Base-by-base conservation (phyloP, 2,113 vertebrate genomes). In the Cyprinodon variegatus region DNA sequence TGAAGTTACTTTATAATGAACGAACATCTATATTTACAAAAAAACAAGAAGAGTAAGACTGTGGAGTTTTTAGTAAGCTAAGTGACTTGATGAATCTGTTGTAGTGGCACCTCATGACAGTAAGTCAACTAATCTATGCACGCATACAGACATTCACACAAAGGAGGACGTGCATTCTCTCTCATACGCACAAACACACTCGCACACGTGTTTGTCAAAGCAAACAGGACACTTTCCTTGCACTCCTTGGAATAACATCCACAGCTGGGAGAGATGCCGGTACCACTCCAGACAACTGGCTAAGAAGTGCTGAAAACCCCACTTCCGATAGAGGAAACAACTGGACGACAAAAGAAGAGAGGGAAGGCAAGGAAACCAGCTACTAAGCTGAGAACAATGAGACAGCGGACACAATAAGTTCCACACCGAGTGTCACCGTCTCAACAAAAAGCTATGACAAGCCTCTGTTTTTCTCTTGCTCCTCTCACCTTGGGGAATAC, bases 251-350 rank as follows among this genome's bases (percentile, higher is more conserved):
- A 87, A 89, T 87, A 86, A 88, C 85, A 84, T 82, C 70, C 79
- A 88, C 72, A 81, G 70, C 77, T 83, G 76, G 87, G 81, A 88
- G 63, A 82, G 79, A 81, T 81, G 81, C 82, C 83, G 78, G 81
- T 70, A 87, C 74, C 82, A 81, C 83, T 69, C 63, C 81, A 81
- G 87, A 88, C 78, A 77, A 79, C 86, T 80, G 79, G 86, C 81
- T 87, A 64, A 86, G 83, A 81, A 72, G 66, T 80, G 80, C 80
- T 90, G 89, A 90, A 93, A 90, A 86, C 83, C 88, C 80, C 79
- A 75, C 83, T 87, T 92, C 82, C 91, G 88, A 66, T 50, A 61
- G 83, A 91, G 93, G 92, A 95, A 91, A 89, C 92, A 93, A 91
- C 92, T 94, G 92, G 91, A 93, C 73, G 90, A 82, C 88, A 91